Evolutionary conservation across 1,140 invertebrate genomes (phyloP), one percentile per base, ranked within the genome.

Genomic region (Octopus bimaculoides): DNA sequence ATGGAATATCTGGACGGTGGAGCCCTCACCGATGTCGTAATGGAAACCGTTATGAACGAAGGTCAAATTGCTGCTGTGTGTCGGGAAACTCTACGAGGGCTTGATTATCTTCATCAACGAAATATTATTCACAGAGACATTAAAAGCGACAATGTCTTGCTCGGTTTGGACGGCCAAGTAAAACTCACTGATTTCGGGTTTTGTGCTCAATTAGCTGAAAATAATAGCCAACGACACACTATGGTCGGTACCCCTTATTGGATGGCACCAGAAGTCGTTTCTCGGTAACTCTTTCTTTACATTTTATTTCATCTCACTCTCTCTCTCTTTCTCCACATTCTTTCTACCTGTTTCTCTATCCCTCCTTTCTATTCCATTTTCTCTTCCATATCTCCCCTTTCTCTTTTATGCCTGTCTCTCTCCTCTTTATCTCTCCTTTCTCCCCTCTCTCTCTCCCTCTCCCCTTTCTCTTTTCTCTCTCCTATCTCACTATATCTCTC

Each of bases 41-140:
- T 91, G 12, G 91, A 92, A 83, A 92, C 92, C 4, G 89, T 92
- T 66, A 89, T 92, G 86, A 90, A 91, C 76, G 92, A 92, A 84
- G 97, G 97, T 41, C 98, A 99, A 90, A 99, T 99, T 82, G 97
- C 98, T 0, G 97, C 98, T 12, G 98, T 99, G 10, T 98, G 96
- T 88, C 92, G 96, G 54, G 91, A 91, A 96, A 99, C 87, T 75
- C 91, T 99, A 75, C 96, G 98, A 90, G 98, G 98, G 5, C 91
- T 99, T 77, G 96, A 98, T 87, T 99, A 99, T 91, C 92, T 99
- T 56, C 98, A 99, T 91, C 94, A 93, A 84, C 97, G 98, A 92
- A 96, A 98, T 91, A 97, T 99, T 79, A 99, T 99, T 90, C 98
- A 99, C 90, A 92, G 89, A 61, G 90, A 91, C 82, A 90, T 91